Evolutionary conservation across 2,888 invertebrate genomes (phyloP).

Genomic region (Zaprionus bogoriensis): DNA sequence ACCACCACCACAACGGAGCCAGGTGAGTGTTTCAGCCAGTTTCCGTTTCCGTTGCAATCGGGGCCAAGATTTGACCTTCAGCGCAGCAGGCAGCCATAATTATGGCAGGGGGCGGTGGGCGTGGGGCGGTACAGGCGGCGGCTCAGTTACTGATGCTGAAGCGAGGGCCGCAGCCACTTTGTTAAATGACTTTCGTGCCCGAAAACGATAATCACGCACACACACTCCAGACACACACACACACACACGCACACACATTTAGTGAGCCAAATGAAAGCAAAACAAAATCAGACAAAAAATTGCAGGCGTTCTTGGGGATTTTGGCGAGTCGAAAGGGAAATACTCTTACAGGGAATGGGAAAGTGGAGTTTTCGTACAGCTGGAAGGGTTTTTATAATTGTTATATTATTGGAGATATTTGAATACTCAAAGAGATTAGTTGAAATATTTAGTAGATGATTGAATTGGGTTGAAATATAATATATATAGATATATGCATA

Average conservation of each 20-base stretch:
- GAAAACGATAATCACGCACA: constrained; percentile 56
- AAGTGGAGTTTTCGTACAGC: background rate
- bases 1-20: constrained; percentile 79
- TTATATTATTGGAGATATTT: background rate
- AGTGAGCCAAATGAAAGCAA: background rate
- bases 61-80: constrained; percentile 39
- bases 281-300: constrained; percentile 6
- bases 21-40: constrained; percentile 59
- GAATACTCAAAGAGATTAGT: too few species aligned
- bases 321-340: background rate
- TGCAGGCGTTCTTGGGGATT: background rate
- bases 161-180: constrained; percentile 49
- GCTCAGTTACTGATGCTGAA: constrained; percentile 45
- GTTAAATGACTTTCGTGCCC: constrained; percentile 63
- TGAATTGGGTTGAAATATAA: too few species aligned
- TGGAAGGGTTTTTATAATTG: background rate
- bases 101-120: constrained; percentile 21
- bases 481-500: too few species aligned
- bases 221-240: constrained; percentile 16
- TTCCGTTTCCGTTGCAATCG: background rate
- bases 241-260: background rate
- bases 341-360: background rate
- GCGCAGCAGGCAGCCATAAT: constrained; percentile 21
- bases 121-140: constrained; percentile 3
- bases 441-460: too few species aligned